phyloP scores from a whole-genome alignment of 2,888 invertebrate species.

The Amblyjoppa proteus region DNA sequence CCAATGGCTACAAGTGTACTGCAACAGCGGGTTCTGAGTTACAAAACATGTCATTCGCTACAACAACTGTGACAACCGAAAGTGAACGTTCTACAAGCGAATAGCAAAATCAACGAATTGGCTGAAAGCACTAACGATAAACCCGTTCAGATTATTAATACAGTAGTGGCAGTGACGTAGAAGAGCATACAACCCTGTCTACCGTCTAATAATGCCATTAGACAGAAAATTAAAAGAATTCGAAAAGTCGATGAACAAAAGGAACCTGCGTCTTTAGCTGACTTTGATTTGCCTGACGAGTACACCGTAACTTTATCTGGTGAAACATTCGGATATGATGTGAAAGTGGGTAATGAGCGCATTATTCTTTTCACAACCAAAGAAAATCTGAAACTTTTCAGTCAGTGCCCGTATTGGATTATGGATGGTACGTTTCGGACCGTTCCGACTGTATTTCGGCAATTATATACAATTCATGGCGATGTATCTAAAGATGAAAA shows the following conservation, averaged over 20 bases:
- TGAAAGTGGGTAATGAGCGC: background rate
- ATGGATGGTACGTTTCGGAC: conserved; percentile 35
- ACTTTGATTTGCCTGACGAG: conserved; percentile 22
- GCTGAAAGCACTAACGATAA: conserved; percentile 8
- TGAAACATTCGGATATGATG: conserved; percentile 32
- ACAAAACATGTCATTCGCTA: conserved; percentile 11
- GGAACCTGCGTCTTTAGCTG: conserved; percentile 2
- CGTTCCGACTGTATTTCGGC: conserved; percentile 27
- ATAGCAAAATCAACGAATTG: conserved; percentile 9
- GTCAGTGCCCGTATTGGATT: conserved; percentile 25
- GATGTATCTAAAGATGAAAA: conserved; percentile 28
- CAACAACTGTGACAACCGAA: conserved; percentile 22
- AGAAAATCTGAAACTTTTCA: conserved; percentile 27
- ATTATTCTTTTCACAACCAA: conserved; percentile 16
- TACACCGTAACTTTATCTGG: conserved; percentile 20
- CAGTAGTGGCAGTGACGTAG: conserved; percentile 12
- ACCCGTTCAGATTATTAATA: conserved; percentile 9
- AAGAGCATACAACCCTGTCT: conserved; percentile 16
- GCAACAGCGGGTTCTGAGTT: conserved; percentile 17
- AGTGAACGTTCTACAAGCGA: conserved; percentile 15
- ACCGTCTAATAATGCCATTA: conserved; percentile 19
- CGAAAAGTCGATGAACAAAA: conserved; percentile 6
- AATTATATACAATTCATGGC: conserved; percentile 29
- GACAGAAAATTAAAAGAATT: conserved; percentile 27
- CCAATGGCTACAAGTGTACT: conserved; percentile 21